Evolutionary conservation across 2,888 invertebrate genomes (phyloP), one percentile per base, ranked within the genome.

Genomic region (Caenorhabditis doughertyi): DNA sequence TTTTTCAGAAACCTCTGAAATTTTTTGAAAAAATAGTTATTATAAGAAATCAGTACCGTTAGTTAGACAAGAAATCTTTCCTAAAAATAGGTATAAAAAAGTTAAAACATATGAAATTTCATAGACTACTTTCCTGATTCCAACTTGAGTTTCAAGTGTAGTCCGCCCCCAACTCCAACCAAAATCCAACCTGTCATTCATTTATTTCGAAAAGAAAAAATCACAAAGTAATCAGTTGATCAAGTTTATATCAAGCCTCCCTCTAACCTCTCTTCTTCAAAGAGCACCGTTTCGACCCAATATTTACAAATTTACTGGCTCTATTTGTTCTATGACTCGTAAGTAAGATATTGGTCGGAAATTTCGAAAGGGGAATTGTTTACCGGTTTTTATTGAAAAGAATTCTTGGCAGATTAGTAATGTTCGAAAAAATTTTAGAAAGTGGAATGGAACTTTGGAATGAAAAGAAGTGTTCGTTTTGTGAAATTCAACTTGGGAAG

Each of bases 251-350:
- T 71, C 70, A 44, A 35, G 39, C 23, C 25, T 44, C 55, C 44
- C 29, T 60, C 44, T 60, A n/a, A n/a, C n/a, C n/a, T n/a, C 44
- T 60, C 39, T 18, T 25, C 42, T 49, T 42, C 39, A 58, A 58
- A 42, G 60, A 60, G 60, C 42, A 44, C 25, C 21, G n/a, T n/a
- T n/a, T 16, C 42, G 27, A 18, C 72, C 64, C 55, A 73, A 65
- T 73, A 64, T 73, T 73, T 64, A 73, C 73, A 47, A 53, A 49
- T 51, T 73, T 9, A 23, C 18, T 29, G 18, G 2, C 5, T 21
- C 23, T 73, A 32, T 73, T 73, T 73, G 73, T 56, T 73, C 47
- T 47, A 73, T 73, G 73, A 73, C 73, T 73, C 53, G 71, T 11
- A 25, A 29, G 72, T 72, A 73, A 73, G 64, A 65, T 73, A 65